Evolutionary conservation across 2,888 invertebrate species (phyloP).

Genomic region (Ligdia adustata): DNA sequence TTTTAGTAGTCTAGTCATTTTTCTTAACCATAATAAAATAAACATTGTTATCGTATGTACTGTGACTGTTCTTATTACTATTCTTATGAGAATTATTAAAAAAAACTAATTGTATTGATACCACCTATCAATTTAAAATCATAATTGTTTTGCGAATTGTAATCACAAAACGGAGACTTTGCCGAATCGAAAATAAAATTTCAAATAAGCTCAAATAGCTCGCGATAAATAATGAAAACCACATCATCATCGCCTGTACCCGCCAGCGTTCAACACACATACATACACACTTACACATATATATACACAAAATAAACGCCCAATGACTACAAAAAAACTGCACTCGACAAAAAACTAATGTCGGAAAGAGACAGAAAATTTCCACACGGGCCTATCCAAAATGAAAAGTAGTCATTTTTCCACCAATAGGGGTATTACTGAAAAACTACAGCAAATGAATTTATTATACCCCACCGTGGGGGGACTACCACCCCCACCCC

Average conservation of each 20-base stretch:
- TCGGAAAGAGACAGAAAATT: constrained; percentile 65
- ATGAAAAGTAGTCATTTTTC: constrained; percentile 80
- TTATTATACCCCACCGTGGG: constrained; percentile 65
- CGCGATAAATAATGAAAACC: constrained; percentile 26
- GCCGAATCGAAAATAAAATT: constrained; percentile 3
- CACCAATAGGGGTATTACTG: constrained; percentile 80
- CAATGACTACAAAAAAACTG: constrained; percentile 42
- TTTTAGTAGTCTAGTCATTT: too few relatives aligned
- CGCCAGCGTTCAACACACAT: background rate
- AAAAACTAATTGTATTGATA: too few relatives aligned
- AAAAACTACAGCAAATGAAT: constrained; percentile 82
- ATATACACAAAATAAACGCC: constrained; percentile 28
- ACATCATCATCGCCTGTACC: constrained; percentile 21
- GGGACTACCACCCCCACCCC: constrained; percentile 51
- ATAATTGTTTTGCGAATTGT: background rate
- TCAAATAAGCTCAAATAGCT: background rate
- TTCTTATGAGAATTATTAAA: too few relatives aligned
- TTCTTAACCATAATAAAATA: too few relatives aligned
- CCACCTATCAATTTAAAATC: too few relatives aligned
- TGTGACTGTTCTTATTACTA: too few relatives aligned
- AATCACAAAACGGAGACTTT: background rate
- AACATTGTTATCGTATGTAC: too few relatives aligned
- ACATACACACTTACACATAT: constrained; percentile 1
- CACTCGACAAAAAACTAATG: constrained; percentile 52
- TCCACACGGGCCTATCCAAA: constrained; percentile 57